These are phyloP conservation scores for Centruroides vittatus DNA, from an alignment of 1,140 invertebrate species.

Conservation along the genomic window DNA sequence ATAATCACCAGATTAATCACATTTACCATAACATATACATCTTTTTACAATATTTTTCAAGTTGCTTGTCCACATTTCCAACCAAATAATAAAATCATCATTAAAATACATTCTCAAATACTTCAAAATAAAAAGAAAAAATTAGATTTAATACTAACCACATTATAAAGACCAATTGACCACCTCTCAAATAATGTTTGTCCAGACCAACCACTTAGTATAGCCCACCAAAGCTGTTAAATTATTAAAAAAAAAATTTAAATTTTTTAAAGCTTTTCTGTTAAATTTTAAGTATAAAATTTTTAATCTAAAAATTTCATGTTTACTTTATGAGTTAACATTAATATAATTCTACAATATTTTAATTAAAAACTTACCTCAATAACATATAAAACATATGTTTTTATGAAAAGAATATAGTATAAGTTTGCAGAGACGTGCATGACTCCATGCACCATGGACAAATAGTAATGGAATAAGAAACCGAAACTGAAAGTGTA, in stretches of 20 bases:
- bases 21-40: too few species aligned
- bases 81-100: too few species aligned
- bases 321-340: too few species aligned
- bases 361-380: conserved; percentile 37
- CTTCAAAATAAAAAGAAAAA: neutral
- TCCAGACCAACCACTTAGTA: conserved; percentile 94
- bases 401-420: conserved; percentile 99
- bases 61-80: too few species aligned
- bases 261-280: neutral
- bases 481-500: conserved; percentile 69
- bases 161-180: conserved; percentile 96
- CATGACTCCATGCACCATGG: conserved; percentile 98
- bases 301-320: too few species aligned
- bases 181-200: conserved; percentile 97
- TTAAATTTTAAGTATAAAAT: too few species aligned
- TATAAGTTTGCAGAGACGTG: conserved; percentile 91
- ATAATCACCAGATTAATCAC: too few species aligned
- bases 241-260: neutral
- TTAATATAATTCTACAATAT: too few species aligned
- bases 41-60: too few species aligned
- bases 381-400: conserved; percentile 96
- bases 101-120: too few species aligned
- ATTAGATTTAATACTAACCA: conserved; percentile 38
- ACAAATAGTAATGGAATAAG: conserved; percentile 78
- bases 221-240: conserved; percentile 80